These are phyloP conservation scores for Musca vetustissima DNA, from an alignment of 1,140 invertebrate genomes.

Conservation along the genomic window DNA sequence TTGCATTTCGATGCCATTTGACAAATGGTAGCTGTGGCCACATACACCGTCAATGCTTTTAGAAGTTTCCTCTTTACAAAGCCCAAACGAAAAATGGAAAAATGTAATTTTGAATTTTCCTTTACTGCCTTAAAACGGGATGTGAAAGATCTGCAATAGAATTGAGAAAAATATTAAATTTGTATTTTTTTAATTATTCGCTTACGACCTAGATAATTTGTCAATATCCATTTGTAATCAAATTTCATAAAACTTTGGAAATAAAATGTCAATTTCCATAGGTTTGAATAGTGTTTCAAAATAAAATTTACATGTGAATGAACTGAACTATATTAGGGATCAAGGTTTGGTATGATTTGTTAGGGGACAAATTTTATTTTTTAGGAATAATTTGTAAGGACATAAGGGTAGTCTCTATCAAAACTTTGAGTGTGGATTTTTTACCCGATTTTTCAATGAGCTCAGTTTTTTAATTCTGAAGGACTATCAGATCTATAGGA, in stretches of 20 bases:
- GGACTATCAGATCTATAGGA: too few species aligned
- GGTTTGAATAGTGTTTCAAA: too few species aligned
- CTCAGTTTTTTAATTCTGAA: too few species aligned
- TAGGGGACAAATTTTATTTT: too few species aligned
- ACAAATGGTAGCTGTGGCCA: neutral
- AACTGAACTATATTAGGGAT: too few species aligned
- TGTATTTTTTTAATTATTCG: neutral
- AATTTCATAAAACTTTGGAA: neutral
- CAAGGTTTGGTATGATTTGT: too few species aligned
- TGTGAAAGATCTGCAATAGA: neutral
- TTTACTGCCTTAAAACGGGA: neutral
- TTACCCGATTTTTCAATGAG: too few species aligned
- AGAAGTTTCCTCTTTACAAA: neutral
- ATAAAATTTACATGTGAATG: too few species aligned
- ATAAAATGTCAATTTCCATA: slow-evolving; percentile 2
- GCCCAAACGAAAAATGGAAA: neutral
- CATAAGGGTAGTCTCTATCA: too few species aligned
- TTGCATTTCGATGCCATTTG: too few species aligned
- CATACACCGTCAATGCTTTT: neutral
- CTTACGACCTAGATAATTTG: neutral
- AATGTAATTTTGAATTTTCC: neutral
- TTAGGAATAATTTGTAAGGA: too few species aligned
- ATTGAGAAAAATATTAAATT: neutral
- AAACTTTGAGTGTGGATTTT: too few species aligned
- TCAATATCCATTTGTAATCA: neutral